Evolutionary conservation across 2,113 vertebrate genomes (phyloP).

Genomic region (Hystrix cristata): DNA sequence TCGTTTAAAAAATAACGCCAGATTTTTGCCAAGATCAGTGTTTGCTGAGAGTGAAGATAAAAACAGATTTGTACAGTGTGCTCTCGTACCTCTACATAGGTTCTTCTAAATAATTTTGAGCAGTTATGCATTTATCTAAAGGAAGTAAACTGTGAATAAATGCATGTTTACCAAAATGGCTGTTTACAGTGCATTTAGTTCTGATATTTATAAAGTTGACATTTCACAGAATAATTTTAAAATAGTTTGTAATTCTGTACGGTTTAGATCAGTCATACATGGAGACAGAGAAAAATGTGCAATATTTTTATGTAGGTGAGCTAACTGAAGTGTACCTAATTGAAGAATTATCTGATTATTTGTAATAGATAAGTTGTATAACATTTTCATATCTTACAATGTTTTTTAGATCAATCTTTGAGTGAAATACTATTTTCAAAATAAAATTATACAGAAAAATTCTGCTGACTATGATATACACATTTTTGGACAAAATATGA

Average conservation of each 20-base stretch:
- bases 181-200: slow-evolving; percentile 82
- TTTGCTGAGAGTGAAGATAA: slow-evolving; percentile 79
- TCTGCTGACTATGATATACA: slow-evolving; percentile 77
- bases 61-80: slow-evolving; percentile 78
- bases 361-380: slow-evolving; percentile 84
- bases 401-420: slow-evolving; percentile 83
- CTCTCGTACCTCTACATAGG: slow-evolving; percentile 78
- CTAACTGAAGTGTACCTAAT: slow-evolving; percentile 72
- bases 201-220: slow-evolving; percentile 77
- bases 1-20: slow-evolving; percentile 77
- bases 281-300: slow-evolving; percentile 80
- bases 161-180: slow-evolving; percentile 86
- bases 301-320: slow-evolving; percentile 77
- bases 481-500: slow-evolving; percentile 77
- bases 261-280: slow-evolving; percentile 70
- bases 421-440: slow-evolving; percentile 85
- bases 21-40: slow-evolving; percentile 82
- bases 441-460: slow-evolving; percentile 84
- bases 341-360: slow-evolving; percentile 78
- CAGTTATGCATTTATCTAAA: slow-evolving; percentile 81
- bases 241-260: slow-evolving; percentile 76
- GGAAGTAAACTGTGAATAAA: slow-evolving; percentile 80
- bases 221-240: slow-evolving; percentile 74
- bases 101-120: slow-evolving; percentile 80
- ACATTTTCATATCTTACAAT: slow-evolving; percentile 82